A percentile compares a stretch with the other conserved stretches of the same genome.
Evolutionary conservation across 1,140 invertebrate genomes (phyloP).

Genomic region (Drosophila elegans): DNA sequence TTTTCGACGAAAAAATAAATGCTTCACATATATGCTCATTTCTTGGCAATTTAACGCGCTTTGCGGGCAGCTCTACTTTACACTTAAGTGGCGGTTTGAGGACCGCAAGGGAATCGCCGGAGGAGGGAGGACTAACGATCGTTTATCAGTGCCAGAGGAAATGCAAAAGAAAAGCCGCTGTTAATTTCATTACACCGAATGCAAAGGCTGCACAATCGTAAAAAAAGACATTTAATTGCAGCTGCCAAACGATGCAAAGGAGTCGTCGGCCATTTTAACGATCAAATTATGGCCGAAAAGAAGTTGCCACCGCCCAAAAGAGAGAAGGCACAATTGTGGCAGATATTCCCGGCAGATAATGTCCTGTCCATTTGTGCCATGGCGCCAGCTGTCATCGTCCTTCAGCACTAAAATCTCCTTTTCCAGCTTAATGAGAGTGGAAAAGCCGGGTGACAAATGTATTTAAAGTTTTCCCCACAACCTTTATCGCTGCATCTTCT

Average conservation of each 20-base stretch:
- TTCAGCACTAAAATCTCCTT: conserved; percentile 18
- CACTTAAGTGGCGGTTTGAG: conserved; percentile 77
- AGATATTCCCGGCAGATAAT: conserved; percentile 55
- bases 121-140: conserved; percentile 41
- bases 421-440: conserved; percentile 50
- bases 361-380: conserved; percentile 35
- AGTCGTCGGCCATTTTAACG: conserved; percentile 75
- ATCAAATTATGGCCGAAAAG: conserved; percentile 73
- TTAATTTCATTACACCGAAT: conserved; percentile 75
- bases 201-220: conserved; percentile 75
- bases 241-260: conserved; percentile 60
- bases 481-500: no score
- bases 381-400: conserved; percentile 70
- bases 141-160: conserved; percentile 51
- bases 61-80: conserved; percentile 58
- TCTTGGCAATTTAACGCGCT: conserved; percentile 69
- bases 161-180: conserved; percentile 36
- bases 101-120: conserved; percentile 9
- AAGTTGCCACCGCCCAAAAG: not conserved
- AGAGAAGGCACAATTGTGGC: conserved; percentile 39
- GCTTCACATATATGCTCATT: conserved; percentile 21
- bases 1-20: conserved; percentile 1
- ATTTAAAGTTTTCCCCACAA: conserved; percentile 25
- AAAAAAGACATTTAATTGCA: conserved; percentile 79
- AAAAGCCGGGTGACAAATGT: conserved; percentile 5